Base-by-base conservation (phyloP, 92 coral and sea anemone genomes). In the Meandrina meandrites region DNA sequence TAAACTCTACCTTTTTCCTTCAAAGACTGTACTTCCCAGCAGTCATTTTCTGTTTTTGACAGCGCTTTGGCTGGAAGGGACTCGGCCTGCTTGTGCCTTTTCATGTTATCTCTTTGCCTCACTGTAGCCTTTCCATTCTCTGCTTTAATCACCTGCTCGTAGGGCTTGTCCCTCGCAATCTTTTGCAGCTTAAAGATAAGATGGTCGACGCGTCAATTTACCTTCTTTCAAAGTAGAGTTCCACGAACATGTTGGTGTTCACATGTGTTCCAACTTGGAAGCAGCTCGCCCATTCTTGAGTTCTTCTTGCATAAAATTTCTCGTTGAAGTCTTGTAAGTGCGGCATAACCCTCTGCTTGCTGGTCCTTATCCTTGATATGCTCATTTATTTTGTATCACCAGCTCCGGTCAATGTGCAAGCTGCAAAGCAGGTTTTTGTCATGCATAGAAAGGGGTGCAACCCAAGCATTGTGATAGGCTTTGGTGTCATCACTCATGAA, bases 211-310 rank as follows among this genome's bases (percentile, higher is more conserved):
- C 79, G 37, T 79, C 79, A 0, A 73, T 86, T 18, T 77, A 77
- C 57, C 69, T 86, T 34, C 78, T 45, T 60, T 86, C 89, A 2
- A 86, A 83, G 85, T 86, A 66, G 28, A 69, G 78, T 79, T 87
- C 86, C 36, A 86, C 37, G 57, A 57, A 79, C 89, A 86, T 86
- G 89, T 79, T 86, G 30, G 89, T 86, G 71, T 79, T 86, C 51
- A 51, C 85, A 11, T 42, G 76, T 64, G 85, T 42, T 45, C 85
- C 89, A 0, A 18, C 78, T 48, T 73, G 79, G 58, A 86, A 86
- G 78, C 89, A 79, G 7, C 56, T 37, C 9, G 85, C 89, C 89
- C 85, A 79, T 37, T 86, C 76, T 8, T 79, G 47, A 19, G 85
- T n/a, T 62, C 85, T 24, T 8, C 30, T 54, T 4, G 67, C 72